These are phyloP conservation scores for Canis aureus DNA, from an alignment of 2,113 vertebrate species.

Conservation along the genomic window DNA sequence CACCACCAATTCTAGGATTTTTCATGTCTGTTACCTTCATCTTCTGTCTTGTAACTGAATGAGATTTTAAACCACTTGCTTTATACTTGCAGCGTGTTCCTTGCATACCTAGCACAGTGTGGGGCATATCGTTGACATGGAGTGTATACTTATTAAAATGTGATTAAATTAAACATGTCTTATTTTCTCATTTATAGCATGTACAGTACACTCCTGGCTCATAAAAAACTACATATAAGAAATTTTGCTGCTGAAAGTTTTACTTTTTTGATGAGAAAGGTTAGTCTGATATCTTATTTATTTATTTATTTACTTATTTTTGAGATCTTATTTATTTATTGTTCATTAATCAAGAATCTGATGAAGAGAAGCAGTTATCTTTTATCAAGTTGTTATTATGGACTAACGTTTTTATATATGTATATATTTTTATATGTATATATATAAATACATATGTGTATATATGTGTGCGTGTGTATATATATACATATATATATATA, in stretches of 20 bases:
- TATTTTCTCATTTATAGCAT: slow-evolving; percentile 87
- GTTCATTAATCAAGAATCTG: slow-evolving; percentile 29
- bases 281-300: slow-evolving; percentile 80
- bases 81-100: not conserved
- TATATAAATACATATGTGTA: not conserved
- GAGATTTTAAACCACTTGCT: not conserved
- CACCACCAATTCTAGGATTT: not conserved
- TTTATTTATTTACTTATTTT: no score
- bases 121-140: not conserved
- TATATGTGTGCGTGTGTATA: not conserved
- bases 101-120: not conserved
- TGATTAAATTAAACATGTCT: not conserved
- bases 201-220: slow-evolving; percentile 95
- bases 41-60: not conserved
- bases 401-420: not conserved
- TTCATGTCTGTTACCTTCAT: not conserved
- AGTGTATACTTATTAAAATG: not conserved
- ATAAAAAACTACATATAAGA: slow-evolving; percentile 97
- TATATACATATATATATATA: not conserved
- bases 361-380: not conserved
- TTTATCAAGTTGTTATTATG: not conserved
- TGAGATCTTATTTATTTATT: slow-evolving; percentile 49
- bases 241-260: slow-evolving; percentile 99
- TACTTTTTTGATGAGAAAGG: slow-evolving; percentile 98
- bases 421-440: not conserved